phyloP scores from a whole-genome alignment of 2,888 invertebrate genomes.

The Cylindroiulus punctatus region DNA sequence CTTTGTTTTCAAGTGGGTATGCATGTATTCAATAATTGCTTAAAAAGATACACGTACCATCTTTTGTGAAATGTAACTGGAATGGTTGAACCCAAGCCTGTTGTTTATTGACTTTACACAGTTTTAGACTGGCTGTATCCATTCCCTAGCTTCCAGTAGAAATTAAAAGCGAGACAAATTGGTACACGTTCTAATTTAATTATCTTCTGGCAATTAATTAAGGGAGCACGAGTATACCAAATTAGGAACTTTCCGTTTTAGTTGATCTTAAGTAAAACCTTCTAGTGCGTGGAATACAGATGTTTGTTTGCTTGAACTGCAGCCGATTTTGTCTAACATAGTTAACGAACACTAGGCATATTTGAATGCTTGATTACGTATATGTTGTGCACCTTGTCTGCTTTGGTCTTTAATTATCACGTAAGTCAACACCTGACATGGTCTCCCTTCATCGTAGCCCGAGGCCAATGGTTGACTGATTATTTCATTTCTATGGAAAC shows the following conservation, averaged over 20 bases:
- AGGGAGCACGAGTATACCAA: background rate
- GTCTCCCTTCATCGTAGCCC: background rate
- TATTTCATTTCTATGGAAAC: background rate
- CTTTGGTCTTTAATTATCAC: background rate
- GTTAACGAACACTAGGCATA: conserved; percentile 24
- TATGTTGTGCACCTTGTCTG: background rate
- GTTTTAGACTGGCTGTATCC: background rate
- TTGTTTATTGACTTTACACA: background rate
- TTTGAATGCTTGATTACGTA: background rate
- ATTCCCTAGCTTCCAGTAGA: background rate
- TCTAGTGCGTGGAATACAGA: background rate
- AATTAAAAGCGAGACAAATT: background rate
- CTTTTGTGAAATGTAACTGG: background rate
- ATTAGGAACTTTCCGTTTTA: background rate
- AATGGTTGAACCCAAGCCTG: background rate
- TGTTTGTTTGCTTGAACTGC: conserved; percentile 2
- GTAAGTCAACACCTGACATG: background rate
- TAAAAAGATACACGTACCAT: too few relatives aligned
- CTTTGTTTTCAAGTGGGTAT: too few relatives aligned
- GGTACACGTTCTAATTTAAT: conserved; percentile 1
- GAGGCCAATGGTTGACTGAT: background rate
- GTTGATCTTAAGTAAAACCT: background rate
- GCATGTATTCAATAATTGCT: too few relatives aligned
- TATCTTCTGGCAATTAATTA: conserved; percentile 38
- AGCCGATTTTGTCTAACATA: conserved; percentile 6